These are phyloP conservation scores for Venusia cambrica DNA, from an alignment of 2,888 invertebrate species.

Conservation along the genomic window DNA sequence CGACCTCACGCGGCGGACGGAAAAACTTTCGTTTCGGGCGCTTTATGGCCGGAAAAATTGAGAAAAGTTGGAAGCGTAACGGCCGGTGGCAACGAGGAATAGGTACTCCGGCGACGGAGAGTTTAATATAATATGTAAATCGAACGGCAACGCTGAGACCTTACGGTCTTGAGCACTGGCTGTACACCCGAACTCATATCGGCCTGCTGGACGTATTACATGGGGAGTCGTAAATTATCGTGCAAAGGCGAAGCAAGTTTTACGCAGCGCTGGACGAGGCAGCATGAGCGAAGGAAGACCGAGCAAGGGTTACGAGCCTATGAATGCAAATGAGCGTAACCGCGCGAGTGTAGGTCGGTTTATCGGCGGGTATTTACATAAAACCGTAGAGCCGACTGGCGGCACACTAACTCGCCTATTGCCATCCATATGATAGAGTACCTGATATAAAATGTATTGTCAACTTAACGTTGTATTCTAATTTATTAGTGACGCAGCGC, in stretches of 20 bases:
- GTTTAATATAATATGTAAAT: slow-evolving; percentile 81
- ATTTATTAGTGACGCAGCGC: slow-evolving; percentile 17
- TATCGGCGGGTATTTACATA: slow-evolving; percentile 76
- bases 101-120: slow-evolving; percentile 59
- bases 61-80: slow-evolving; percentile 79
- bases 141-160: slow-evolving; percentile 70
- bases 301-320: slow-evolving; percentile 79
- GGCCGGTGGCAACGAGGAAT: slow-evolving; percentile 71
- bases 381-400: slow-evolving; percentile 61
- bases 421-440: slow-evolving; percentile 54
- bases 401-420: slow-evolving; percentile 57
- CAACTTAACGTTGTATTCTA: slow-evolving; percentile 29
- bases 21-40: slow-evolving; percentile 74
- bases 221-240: slow-evolving; percentile 76
- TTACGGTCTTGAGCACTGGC: slow-evolving; percentile 56
- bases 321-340: slow-evolving; percentile 78
- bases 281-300: slow-evolving; percentile 60
- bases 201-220: slow-evolving; percentile 70
- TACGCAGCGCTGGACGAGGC: slow-evolving; percentile 60
- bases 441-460: slow-evolving; percentile 43
- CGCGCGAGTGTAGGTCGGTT: slow-evolving; percentile 64
- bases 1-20: slow-evolving; percentile 73
- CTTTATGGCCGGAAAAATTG: slow-evolving; percentile 80
- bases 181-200: slow-evolving; percentile 71
- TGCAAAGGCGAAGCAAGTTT: slow-evolving; percentile 72